Evolutionary conservation across 2,113 vertebrate species (phyloP), one percentile per base, ranked within the genome.

Genomic region (Ochotona curzoniae): DNA sequence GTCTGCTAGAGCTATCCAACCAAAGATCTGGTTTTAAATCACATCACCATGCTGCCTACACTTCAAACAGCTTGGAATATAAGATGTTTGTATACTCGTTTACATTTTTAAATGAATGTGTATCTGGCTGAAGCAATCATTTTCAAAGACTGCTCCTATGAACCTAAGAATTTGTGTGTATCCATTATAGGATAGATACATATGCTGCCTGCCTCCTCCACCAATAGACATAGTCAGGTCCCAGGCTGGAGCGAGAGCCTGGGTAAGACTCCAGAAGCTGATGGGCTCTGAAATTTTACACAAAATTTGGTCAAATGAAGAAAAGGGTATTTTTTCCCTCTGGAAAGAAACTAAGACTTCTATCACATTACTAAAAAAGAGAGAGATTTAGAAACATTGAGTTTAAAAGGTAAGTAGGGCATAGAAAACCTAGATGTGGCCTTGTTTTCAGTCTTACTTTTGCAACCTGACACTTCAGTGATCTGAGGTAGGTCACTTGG

Each of bases 61-160:
- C 57, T 91, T 91, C 4, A 84, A n/a, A 61, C 30, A 3, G 49
- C 85, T 30, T 60, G 51, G 17, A 54, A 84, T 30, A 5, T 10
- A 87, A 60, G 32, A 23, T 0, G 1, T 21, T 87, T 87, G 93
- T 63, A 38, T 71, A 57, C 67, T 83, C 70, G 14, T 66, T 93
- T 92, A 38, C 25, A 38, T 61, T 82, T 75, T 18, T n/a, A 78
- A 84, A 30, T 73, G 73, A 93, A 91, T 74, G 54, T 89, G 89
- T 35, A 57, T 35, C 61, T 69, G 4, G 6, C 10, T 70, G 30
- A 93, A 88, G 38, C 66, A 67, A 89, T 7, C 21, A 75, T 54
- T 74, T 75, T 57, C 64, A 89, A 85, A 51, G n/a, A 0, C 67
- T 87, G 26, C 2, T 88, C n/a, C 66, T 79, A 61, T 54, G 44